A percentile compares a stretch with the other conserved stretches of the same genome.
These are phyloP conservation scores for Drosophila varians DNA, from an alignment of 1,140 invertebrate genomes.

Conservation along the genomic window DNA sequence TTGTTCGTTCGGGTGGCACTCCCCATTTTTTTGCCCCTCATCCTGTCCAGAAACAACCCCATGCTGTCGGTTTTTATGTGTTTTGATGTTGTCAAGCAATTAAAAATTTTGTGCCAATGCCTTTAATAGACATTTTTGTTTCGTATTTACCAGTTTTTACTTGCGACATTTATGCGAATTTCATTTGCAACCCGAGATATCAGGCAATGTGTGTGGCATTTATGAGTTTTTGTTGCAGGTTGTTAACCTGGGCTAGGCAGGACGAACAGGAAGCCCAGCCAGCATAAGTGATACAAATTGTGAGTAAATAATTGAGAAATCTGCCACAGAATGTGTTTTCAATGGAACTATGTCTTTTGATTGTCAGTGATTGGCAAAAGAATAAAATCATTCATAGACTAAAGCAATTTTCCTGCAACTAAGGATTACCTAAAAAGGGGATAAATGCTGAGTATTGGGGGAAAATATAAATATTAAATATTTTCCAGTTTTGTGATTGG, in stretches of 20 bases:
- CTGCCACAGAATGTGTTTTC: constrained; percentile 23
- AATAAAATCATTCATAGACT: constrained; percentile 13
- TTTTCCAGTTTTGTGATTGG: constrained; percentile 10
- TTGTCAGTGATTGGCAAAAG: constrained; percentile 16
- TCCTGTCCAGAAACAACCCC: background rate
- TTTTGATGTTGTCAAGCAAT: constrained; percentile 74
- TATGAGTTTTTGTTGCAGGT: constrained; percentile 23
- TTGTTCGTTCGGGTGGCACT: constrained; percentile 41
- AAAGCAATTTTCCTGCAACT: constrained; percentile 27
- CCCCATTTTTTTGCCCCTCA: background rate
- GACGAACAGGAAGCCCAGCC: constrained; percentile 6
- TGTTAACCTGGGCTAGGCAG: constrained; percentile 12
- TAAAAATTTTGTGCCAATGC: constrained; percentile 70
- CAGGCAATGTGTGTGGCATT: constrained; percentile 55
- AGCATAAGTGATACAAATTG: constrained; percentile 27
- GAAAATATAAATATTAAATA: constrained; percentile 13
- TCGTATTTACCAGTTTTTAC: constrained; percentile 47
- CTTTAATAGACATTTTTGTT: constrained; percentile 69
- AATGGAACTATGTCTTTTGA: constrained; percentile 14
- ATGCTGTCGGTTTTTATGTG: constrained; percentile 36
- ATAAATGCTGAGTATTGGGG: constrained; percentile 18
- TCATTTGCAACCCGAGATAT: constrained; percentile 19
- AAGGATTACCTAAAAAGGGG: constrained; percentile 18
- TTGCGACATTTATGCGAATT: constrained; percentile 55
- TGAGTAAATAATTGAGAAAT: constrained; percentile 48